Conservation (phyloP, 2,888 invertebrate species). For the Junonia oenone region DNA sequence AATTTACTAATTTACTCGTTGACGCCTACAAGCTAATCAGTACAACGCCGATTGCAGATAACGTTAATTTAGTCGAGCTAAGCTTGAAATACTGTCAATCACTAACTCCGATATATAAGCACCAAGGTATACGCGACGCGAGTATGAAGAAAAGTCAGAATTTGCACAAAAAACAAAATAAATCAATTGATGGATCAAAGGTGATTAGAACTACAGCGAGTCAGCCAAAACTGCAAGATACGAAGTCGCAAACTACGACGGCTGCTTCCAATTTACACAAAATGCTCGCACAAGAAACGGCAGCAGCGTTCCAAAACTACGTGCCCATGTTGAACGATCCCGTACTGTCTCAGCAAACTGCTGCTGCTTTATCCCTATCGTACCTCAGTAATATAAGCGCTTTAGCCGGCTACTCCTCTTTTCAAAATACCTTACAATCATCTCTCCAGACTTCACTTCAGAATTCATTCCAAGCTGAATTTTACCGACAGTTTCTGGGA, state of each 20-base stretch:
- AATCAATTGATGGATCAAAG: constrained; percentile 43
- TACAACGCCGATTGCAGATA: constrained; percentile 81
- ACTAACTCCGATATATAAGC: constrained; percentile 60
- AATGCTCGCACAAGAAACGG: constrained; percentile 58
- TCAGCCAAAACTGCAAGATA: constrained; percentile 46
- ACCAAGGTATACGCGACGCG: constrained; percentile 34
- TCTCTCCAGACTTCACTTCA: constrained; percentile 50
- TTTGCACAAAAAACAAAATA: constrained; percentile 59
- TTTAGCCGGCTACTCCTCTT: constrained; percentile 50
- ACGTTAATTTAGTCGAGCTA: constrained; percentile 81
- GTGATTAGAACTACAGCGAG: constrained; percentile 27
- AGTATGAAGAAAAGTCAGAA: constrained; percentile 58
- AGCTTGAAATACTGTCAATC: constrained; percentile 86
- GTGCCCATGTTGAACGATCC: constrained; percentile 61
- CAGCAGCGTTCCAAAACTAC: constrained; percentile 61
- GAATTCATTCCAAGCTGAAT: constrained; percentile 64
- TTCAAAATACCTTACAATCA: constrained; percentile 53
- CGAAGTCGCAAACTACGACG: constrained; percentile 29
- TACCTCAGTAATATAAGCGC: constrained; percentile 61
- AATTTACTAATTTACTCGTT: constrained; percentile 82
- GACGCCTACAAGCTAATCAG: constrained; percentile 85
- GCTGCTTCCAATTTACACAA: constrained; percentile 46
- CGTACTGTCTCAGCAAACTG: constrained; percentile 56
- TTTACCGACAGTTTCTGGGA: constrained; percentile 60
- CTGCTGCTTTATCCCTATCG: constrained; percentile 56